Conservation (phyloP, 2,113 vertebrate species). For the Beaufortia kweichowensis region DNA sequence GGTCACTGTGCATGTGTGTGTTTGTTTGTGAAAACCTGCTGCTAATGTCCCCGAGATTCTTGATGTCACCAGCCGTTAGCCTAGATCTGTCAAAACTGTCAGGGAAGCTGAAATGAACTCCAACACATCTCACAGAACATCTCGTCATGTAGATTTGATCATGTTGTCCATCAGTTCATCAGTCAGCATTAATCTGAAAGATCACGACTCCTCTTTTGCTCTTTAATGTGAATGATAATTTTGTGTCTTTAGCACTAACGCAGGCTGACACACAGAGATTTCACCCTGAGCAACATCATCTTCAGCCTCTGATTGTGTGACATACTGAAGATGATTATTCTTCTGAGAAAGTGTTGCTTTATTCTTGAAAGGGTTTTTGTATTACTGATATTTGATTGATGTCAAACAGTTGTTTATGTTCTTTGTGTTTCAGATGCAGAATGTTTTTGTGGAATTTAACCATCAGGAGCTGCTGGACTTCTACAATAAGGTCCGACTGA, state of each 20-base stretch:
- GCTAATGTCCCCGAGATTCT: too few relatives aligned
- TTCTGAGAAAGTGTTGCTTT: too few relatives aligned
- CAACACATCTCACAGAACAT: not conserved
- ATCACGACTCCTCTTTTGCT: not conserved
- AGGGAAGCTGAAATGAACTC: too few relatives aligned
- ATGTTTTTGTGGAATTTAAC: conserved; percentile 88
- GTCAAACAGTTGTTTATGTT: not conserved
- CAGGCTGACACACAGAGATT: conserved; percentile 62
- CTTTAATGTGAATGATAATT: conserved; percentile 68
- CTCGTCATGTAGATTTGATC: too few relatives aligned
- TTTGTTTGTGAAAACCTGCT: too few relatives aligned
- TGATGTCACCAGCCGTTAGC: not conserved
- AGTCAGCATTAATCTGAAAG: too few relatives aligned
- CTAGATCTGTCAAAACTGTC: not conserved
- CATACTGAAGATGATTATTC: too few relatives aligned
- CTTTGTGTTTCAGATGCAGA: conserved; percentile 78
- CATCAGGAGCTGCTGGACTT: conserved; percentile 93
- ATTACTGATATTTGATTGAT: conserved; percentile 1
- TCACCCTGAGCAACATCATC: conserved; percentile 23
- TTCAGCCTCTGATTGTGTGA: too few relatives aligned
- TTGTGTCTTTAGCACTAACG: conserved; percentile 70
- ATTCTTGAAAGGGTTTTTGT: not conserved
- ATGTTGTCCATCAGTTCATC: too few relatives aligned
- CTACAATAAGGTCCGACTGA: conserved; percentile 88
- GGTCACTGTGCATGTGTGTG: too few relatives aligned